phyloP scores from a whole-genome alignment of 2,113 vertebrate species.

The Equus quagga region DNA sequence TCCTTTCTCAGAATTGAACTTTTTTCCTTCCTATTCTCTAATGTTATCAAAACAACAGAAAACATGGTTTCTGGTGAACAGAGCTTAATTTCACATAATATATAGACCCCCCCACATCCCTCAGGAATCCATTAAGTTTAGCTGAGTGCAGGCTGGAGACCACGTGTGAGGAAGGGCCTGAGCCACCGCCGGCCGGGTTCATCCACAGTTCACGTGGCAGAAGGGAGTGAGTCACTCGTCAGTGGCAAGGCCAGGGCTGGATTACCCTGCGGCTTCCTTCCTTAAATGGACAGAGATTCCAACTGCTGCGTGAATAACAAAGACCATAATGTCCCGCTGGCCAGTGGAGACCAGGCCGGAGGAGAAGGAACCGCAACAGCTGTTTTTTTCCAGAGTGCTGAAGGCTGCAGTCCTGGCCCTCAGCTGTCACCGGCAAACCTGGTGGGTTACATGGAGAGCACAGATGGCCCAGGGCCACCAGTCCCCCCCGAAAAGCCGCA shows the following conservation, averaged over 20 bases:
- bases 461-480: conserved; percentile 66
- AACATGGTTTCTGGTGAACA: neutral
- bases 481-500: conserved; percentile 65
- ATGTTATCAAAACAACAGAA: conserved; percentile 50
- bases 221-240: conserved; percentile 72
- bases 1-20: conserved; percentile 1
- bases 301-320: conserved; percentile 76
- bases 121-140: conserved; percentile 8
- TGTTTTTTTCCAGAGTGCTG: conserved; percentile 77
- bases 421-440: conserved; percentile 75
- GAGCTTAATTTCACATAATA: conserved; percentile 1
- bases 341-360: conserved; percentile 51
- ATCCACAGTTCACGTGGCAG: conserved; percentile 77
- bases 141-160: neutral
- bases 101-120: neutral
- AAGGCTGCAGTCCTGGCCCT: conserved; percentile 78
- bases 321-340: conserved; percentile 75
- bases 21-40: neutral
- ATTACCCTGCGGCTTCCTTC: conserved; percentile 75
- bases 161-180: neutral
- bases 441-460: conserved; percentile 57
- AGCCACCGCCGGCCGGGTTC: conserved; percentile 52
- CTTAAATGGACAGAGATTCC: conserved; percentile 81
- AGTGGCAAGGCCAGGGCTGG: conserved; percentile 71
- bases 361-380: conserved; percentile 73